Conservation (phyloP, 2,113 vertebrate genomes). For the Saimiri boliviensis region DNA sequence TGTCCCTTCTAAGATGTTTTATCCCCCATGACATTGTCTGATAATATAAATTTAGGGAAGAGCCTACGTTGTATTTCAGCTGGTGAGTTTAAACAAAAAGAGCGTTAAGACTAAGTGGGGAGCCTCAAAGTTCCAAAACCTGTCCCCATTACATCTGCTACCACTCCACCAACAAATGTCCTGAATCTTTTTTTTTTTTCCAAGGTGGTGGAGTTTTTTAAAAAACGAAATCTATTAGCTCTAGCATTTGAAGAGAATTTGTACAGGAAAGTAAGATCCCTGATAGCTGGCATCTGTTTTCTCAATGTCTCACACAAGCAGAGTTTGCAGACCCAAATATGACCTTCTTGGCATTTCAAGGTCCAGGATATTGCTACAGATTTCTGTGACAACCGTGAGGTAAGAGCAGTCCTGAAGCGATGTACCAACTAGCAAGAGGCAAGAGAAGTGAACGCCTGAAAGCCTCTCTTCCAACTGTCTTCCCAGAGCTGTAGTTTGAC, state of each 20-base stretch:
- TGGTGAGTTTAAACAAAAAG: not conserved
- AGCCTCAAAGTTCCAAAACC: not conserved
- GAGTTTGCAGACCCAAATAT: not conserved
- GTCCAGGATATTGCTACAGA: not conserved
- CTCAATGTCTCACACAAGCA: not conserved
- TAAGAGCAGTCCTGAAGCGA: not conserved
- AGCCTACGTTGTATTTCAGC: not conserved
- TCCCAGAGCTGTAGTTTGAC: not conserved
- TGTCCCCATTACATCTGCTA: not conserved
- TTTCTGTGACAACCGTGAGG: not conserved
- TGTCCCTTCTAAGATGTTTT: not conserved
- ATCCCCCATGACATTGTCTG: not conserved
- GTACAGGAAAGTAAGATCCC: not conserved
- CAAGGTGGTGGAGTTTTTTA: not conserved
- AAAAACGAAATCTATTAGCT: not conserved
- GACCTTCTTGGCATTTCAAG: not conserved
- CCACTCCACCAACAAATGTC: not conserved
- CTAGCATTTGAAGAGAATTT: not conserved
- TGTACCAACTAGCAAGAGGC: not conserved
- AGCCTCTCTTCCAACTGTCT: not conserved
- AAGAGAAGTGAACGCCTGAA: not conserved
- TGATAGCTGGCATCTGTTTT: not conserved
- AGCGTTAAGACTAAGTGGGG: not conserved
- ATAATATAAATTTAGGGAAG: not conserved
- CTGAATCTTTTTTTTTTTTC: not conserved